Evolutionary conservation across 2,888 invertebrate genomes (phyloP).

Genomic region (Macrosiphum euphorbiae): DNA sequence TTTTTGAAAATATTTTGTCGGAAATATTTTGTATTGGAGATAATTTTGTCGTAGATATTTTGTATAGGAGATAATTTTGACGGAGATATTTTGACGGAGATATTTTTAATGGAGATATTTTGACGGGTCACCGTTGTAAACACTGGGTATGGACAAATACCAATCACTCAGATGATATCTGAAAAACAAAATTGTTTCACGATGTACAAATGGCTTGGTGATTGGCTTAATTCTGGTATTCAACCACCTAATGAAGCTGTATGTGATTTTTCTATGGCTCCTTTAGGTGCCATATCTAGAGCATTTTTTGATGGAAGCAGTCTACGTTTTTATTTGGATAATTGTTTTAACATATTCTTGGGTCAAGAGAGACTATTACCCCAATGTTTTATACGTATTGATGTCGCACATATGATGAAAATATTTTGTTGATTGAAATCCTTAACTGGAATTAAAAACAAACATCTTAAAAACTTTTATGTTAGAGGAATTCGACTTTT

Average conservation of each 20-base stretch:
- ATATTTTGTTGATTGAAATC: conserved; percentile 37
- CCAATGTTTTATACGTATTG: conserved; percentile 15
- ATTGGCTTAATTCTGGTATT: conserved; percentile 20
- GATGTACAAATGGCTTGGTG: background rate
- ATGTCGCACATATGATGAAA: conserved; percentile 25
- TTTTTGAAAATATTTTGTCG: too few species aligned
- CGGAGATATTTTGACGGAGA: too few species aligned
- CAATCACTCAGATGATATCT: background rate
- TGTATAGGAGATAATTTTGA: too few species aligned
- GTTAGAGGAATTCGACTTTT: conserved; percentile 27
- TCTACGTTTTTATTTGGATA: background rate
- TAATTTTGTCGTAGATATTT: too few species aligned
- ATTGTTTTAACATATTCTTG: background rate
- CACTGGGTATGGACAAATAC: background rate
- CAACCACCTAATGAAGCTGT: background rate
- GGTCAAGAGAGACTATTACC: background rate
- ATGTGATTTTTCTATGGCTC: background rate
- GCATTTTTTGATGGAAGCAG: background rate
- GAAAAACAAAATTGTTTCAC: conserved; percentile 12
- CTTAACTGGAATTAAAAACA: background rate
- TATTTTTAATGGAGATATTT: too few species aligned
- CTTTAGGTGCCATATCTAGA: background rate
- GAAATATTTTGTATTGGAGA: too few species aligned
- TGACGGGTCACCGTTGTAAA: too few species aligned
- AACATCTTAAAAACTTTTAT: conserved; percentile 2